Percentiles rank a stretch among this genome's conserved stretches.
phyloP scores from a whole-genome alignment of 1,140 invertebrate species.

The Sinonovacula constricta region DNA sequence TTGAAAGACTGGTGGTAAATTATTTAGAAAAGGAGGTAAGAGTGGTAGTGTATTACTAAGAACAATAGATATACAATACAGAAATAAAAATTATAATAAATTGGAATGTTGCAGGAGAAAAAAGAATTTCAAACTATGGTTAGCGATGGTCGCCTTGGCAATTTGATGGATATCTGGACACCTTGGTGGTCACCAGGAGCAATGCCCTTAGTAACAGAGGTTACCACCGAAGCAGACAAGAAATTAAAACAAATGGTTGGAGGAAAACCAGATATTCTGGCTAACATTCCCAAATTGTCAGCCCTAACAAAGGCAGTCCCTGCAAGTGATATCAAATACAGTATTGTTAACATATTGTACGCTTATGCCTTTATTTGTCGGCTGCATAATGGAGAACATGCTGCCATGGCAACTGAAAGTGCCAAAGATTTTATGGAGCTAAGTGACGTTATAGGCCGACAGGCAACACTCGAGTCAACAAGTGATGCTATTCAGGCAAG shows the following conservation, averaged over 20 bases:
- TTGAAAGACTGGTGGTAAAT: no score
- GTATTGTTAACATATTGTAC: constrained; percentile 50
- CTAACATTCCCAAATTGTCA: constrained; percentile 19
- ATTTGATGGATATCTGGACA: constrained; percentile 73
- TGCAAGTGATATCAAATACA: constrained; percentile 53
- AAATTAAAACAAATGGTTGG: background rate
- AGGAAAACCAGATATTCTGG: constrained; percentile 14
- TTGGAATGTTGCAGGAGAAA: constrained; percentile 60
- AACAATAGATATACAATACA: no score
- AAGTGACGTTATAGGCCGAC: constrained; percentile 5
- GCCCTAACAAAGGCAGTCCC: constrained; percentile 36
- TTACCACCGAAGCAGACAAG: background rate
- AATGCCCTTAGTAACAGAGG: constrained; percentile 24
- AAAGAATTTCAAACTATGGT: constrained; percentile 70
- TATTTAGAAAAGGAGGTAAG: no score
- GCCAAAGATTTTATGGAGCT: constrained; percentile 22
- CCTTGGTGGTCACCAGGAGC: constrained; percentile 73
- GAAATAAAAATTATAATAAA: no score
- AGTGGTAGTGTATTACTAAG: no score
- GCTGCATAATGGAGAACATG: constrained; percentile 54
- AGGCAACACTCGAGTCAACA: constrained; percentile 16
- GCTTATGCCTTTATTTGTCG: constrained; percentile 43
- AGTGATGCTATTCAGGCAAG: constrained; percentile 37
- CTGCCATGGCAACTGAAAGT: constrained; percentile 41
- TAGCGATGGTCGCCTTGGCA: constrained; percentile 69